Percentiles rank a stretch among this genome's conserved stretches.
phyloP scores from a whole-genome alignment of 2,113 vertebrate species.

The Cephalopterus ornatus region DNA sequence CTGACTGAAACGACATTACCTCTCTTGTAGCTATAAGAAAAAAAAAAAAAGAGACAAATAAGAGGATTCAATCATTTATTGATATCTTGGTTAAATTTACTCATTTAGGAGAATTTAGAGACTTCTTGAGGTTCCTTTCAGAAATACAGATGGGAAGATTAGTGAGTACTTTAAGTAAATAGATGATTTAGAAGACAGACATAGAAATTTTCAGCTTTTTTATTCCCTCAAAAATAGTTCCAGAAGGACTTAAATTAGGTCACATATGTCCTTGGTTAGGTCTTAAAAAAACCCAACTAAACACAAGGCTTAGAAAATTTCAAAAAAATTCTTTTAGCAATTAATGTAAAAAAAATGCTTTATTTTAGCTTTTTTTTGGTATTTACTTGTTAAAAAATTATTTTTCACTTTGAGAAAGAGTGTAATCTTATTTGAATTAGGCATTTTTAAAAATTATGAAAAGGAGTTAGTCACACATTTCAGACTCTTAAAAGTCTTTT shows the following conservation, averaged over 20 bases:
- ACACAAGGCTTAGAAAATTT: neutral
- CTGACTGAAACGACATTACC: neutral
- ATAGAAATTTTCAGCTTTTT: neutral
- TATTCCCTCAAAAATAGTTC: neutral
- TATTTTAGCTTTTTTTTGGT: neutral
- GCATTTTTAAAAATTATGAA: rapidly evolving
- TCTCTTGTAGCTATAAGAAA: rapidly evolving
- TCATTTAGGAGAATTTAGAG: neutral
- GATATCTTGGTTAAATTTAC: neutral
- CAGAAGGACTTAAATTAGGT: neutral
- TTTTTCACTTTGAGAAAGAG: neutral
- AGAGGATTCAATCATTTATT: neutral
- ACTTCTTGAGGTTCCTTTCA: neutral
- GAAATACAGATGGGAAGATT: neutral
- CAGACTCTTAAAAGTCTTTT: neutral
- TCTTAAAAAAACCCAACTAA: neutral
- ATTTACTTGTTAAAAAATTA: neutral
- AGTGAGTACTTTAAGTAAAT: neutral
- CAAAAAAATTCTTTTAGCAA: neutral
- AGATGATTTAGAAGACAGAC: neutral
- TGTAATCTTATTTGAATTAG: neutral
- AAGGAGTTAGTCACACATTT: neutral
- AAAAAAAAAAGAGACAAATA: neutral
- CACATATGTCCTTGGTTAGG: neutral
- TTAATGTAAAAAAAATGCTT: neutral